Evolutionary conservation across 2,113 vertebrate species (phyloP), one percentile per base, ranked within the genome.

Genomic region (Peucedramus taeniatus): DNA sequence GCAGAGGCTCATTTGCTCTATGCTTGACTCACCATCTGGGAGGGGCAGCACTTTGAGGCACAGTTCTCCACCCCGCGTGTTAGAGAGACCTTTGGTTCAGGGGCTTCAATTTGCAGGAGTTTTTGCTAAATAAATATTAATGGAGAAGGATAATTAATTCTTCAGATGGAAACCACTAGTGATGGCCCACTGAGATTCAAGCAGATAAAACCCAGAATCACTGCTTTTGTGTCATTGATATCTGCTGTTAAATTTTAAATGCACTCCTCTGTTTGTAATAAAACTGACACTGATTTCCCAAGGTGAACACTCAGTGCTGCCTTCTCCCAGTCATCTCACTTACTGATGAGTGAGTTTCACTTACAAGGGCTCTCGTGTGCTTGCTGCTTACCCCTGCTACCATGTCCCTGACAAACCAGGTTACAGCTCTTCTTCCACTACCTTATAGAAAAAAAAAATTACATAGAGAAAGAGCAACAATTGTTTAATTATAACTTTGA

Each of bases 151-250:
- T 60, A 45, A 27, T 19, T 56, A 44, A 31, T 19, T 54, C 13
- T 81, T 83, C 14, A 24, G 11, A 7, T 4, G 27, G 28, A 50
- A 80, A 35, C 8, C 10, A 7, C 40, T 71, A 61, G 33, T 49
- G 23, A 33, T 20, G 18, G 59, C 18, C 42, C 21, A 31, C 30
- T 72, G 35, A 87, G 15, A 81, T 45, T 68, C 31, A 72, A 63
- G 39, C 1, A 14, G 35, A 71, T 40, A 45, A 50, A 23, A 5
- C 3, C 5, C 9, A 24, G 9, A 60, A 44, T 10, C 3, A 0
- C 15, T 68, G 13, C 7, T 66, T 70, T 66, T 1, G 1, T 18
- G 1, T 30, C 3, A 2, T 2, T 49, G 7, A 11, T 63, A 16
- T 70, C 23, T 39, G 9, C 15, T 50, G 21, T 50, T 81, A 53